These are phyloP conservation scores for Dufourea novaeangliae DNA, from an alignment of 1,140 invertebrate species.

Conservation along the genomic window DNA sequence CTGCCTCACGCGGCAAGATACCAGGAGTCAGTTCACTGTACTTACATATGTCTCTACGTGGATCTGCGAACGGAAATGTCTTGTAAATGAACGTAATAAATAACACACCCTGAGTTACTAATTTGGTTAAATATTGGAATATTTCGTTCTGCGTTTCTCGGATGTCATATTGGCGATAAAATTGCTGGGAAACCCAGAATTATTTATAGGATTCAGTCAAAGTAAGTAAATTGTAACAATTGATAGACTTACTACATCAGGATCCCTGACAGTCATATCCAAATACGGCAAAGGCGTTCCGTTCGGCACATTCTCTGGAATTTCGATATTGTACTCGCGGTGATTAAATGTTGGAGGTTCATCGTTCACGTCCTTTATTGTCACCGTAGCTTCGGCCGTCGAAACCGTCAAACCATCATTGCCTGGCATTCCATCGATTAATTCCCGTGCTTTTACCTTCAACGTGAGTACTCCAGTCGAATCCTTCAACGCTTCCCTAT, in stretches of 20 bases:
- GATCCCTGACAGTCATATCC: conserved; percentile 93
- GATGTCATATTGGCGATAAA: too few species aligned
- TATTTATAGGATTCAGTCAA: too few species aligned
- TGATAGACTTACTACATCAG: conserved; percentile 87
- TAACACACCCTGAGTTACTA: too few species aligned
- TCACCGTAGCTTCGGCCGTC: conserved; percentile 89
- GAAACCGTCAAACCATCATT: conserved; percentile 86
- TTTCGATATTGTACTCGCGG: conserved; percentile 89
- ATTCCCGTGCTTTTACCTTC: conserved; percentile 88
- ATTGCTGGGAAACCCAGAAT: too few species aligned
- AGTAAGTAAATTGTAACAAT: too few species aligned
- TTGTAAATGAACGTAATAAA: too few species aligned
- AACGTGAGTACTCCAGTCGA: conserved; percentile 90
- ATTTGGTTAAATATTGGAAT: too few species aligned
- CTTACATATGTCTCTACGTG: too few species aligned
- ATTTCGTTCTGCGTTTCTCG: too few species aligned
- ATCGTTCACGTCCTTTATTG: conserved; percentile 96
- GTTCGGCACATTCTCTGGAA: conserved; percentile 91
- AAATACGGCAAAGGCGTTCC: conserved; percentile 91
- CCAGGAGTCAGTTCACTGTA: too few species aligned
- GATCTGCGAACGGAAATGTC: too few species aligned
- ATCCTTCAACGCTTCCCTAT: conserved; percentile 90
- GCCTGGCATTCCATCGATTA: conserved; percentile 87
- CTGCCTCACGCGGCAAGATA: too few species aligned
- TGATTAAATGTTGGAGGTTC: conserved; percentile 92